Evolutionary conservation across 2,113 vertebrate species (phyloP).

Genomic region (Thinocorus orbignyianus): DNA sequence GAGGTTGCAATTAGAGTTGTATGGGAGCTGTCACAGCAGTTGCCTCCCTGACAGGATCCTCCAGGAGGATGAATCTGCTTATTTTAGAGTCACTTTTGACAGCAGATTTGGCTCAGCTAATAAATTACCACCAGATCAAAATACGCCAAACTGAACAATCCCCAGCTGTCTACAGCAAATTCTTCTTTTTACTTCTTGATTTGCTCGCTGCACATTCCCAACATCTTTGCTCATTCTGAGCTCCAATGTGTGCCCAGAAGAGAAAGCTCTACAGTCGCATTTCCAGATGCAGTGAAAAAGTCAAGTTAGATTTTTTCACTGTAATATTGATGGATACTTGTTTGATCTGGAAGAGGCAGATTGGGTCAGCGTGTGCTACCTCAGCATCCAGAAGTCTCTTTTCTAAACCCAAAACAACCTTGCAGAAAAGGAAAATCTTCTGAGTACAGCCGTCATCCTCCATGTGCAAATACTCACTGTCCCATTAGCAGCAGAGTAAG

Average conservation of each 20-base stretch:
- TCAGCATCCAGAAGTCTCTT: not conserved
- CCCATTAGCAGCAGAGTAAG: conserved; percentile 28
- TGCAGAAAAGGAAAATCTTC: not conserved
- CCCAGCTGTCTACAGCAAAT: not conserved
- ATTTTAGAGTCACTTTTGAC: not conserved
- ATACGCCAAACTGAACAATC: not conserved
- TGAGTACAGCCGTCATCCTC: not conserved
- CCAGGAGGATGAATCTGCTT: not conserved
- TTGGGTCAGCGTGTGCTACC: not conserved
- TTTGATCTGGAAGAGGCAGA: not conserved
- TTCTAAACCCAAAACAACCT: not conserved
- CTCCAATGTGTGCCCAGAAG: not conserved
- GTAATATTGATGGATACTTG: not conserved
- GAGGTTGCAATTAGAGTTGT: not conserved
- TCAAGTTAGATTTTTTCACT: not conserved
- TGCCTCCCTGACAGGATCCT: not conserved
- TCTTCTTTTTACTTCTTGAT: not conserved
- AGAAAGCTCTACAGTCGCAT: not conserved
- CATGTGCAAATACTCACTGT: conserved; percentile 1
- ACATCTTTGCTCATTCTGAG: not conserved
- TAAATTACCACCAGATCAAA: not conserved
- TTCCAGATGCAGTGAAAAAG: not conserved
- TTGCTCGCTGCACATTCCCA: not conserved
- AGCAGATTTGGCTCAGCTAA: not conserved
- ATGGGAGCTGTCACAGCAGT: not conserved